Percentiles rank a stretch among this genome's conserved stretches.
phyloP scores from a whole-genome alignment of 2,113 vertebrate species.

The Opisthocomus hoazin region DNA sequence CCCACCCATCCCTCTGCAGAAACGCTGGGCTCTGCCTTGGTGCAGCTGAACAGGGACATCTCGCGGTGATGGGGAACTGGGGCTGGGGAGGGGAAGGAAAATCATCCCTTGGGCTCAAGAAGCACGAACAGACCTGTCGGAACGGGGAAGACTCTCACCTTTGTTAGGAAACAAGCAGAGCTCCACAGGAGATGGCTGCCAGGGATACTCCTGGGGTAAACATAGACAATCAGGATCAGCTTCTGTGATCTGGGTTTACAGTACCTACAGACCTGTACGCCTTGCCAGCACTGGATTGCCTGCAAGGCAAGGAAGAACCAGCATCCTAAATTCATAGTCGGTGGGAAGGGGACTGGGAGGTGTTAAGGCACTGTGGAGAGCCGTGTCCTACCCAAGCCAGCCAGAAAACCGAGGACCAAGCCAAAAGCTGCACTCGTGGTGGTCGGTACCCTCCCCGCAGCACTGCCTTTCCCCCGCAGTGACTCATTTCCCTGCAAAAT shows the following conservation, averaged over 20 bases:
- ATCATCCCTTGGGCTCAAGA: not conserved
- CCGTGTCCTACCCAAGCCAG: not conserved
- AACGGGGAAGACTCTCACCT: not conserved
- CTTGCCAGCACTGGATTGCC: not conserved
- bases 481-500: not conserved
- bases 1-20: not conserved
- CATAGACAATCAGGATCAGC: not conserved
- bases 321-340: accelerated
- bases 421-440: not conserved
- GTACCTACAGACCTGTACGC: not conserved
- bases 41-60: conserved; percentile 28
- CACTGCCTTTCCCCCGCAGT: not conserved
- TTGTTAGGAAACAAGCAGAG: not conserved
- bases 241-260: not conserved
- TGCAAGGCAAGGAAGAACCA: not conserved
- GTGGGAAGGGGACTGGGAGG: not conserved
- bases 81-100: not conserved
- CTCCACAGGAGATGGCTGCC: not conserved
- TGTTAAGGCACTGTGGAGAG: not conserved
- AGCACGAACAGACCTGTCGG: not conserved
- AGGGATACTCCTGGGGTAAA: not conserved
- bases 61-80: not conserved
- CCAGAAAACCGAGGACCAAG: not conserved
- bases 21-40: not conserved
- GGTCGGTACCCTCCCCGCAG: not conserved